A percentile compares a stretch with the other conserved stretches of the same genome.
These are phyloP conservation scores for Anaspis maculata DNA, from an alignment of 2,888 invertebrate genomes.

Conservation along the genomic window DNA sequence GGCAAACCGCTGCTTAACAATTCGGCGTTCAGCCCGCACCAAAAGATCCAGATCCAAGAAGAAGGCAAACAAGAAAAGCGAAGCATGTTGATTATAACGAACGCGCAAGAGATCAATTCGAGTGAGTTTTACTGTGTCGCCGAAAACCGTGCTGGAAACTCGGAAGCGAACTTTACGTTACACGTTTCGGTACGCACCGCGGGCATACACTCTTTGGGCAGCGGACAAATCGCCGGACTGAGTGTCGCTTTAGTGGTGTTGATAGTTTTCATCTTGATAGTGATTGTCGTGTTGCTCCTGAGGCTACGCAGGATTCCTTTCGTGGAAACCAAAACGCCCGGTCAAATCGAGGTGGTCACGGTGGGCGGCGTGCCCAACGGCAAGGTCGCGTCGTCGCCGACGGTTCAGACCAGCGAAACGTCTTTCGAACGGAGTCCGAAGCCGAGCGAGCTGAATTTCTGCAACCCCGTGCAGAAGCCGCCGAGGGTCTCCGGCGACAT, in stretches of 20 bases:
- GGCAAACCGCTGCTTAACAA: conserved; percentile 70
- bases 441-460: conserved; percentile 42
- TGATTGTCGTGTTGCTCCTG: conserved; percentile 65
- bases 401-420: conserved; percentile 44
- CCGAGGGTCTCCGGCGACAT: conserved; percentile 56
- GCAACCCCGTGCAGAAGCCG: conserved; percentile 65
- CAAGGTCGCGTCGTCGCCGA: conserved; percentile 34
- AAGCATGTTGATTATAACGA: conserved; percentile 68
- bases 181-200: conserved; percentile 70
- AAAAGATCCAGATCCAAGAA: conserved; percentile 68
- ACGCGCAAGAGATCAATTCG: conserved; percentile 75
- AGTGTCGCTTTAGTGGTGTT: conserved; percentile 74
- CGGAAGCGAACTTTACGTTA: conserved; percentile 83
- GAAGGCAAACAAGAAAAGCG: conserved; percentile 68
- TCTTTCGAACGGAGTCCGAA: conserved; percentile 34
- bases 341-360: conserved; percentile 63
- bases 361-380: conserved; percentile 47
- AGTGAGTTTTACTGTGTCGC: conserved; percentile 84
- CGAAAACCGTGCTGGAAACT: conserved; percentile 80
- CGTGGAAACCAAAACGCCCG: conserved; percentile 69
- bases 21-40: conserved; percentile 69
- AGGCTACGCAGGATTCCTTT: conserved; percentile 65
- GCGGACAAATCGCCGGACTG: conserved; percentile 77
- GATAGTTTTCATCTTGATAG: conserved; percentile 64
- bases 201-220: conserved; percentile 73